Percentiles rank a stretch among this genome's conserved stretches.
Evolutionary conservation across 2,113 vertebrate species (phyloP).

Genomic region (Bubo bubo): DNA sequence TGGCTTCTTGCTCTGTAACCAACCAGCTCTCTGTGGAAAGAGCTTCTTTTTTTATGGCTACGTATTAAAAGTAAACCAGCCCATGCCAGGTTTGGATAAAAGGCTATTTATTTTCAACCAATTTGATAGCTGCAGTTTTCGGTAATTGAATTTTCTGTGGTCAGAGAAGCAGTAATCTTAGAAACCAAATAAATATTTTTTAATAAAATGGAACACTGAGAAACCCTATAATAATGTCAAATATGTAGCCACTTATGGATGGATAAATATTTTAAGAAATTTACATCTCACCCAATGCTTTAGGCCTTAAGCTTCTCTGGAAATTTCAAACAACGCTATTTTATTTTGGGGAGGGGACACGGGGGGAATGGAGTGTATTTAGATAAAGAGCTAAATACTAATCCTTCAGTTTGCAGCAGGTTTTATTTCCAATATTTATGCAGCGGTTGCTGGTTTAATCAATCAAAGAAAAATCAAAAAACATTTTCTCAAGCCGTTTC

Average conservation of each 20-base stretch:
- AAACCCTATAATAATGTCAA: constrained; percentile 83
- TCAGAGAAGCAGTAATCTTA: constrained; percentile 83
- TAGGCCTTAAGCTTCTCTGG: constrained; percentile 73
- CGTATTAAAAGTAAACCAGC: constrained; percentile 76
- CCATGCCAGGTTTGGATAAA: constrained; percentile 83
- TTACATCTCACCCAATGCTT: constrained; percentile 81
- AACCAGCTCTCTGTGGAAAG: constrained; percentile 69
- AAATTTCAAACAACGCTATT: constrained; percentile 72
- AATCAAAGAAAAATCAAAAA: neutral
- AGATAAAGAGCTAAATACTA: constrained; percentile 44
- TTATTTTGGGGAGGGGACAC: constrained; percentile 68
- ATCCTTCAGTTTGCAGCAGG: neutral
- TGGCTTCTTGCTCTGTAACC: constrained; percentile 60
- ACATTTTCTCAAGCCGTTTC: neutral
- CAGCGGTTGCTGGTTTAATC: neutral
- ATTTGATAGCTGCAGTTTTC: constrained; percentile 86
- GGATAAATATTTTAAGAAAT: constrained; percentile 87
- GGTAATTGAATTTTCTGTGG: constrained; percentile 87
- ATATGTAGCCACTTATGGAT: constrained; percentile 83
- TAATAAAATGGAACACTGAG: constrained; percentile 86
- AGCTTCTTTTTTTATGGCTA: constrained; percentile 77
- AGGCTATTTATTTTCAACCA: constrained; percentile 86
- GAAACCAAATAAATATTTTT: constrained; percentile 89
- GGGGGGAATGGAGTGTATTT: neutral
- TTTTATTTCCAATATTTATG: neutral